phyloP scores from a whole-genome alignment of 2,797 vertebrate species.

The Labroides dimidiatus region DNA sequence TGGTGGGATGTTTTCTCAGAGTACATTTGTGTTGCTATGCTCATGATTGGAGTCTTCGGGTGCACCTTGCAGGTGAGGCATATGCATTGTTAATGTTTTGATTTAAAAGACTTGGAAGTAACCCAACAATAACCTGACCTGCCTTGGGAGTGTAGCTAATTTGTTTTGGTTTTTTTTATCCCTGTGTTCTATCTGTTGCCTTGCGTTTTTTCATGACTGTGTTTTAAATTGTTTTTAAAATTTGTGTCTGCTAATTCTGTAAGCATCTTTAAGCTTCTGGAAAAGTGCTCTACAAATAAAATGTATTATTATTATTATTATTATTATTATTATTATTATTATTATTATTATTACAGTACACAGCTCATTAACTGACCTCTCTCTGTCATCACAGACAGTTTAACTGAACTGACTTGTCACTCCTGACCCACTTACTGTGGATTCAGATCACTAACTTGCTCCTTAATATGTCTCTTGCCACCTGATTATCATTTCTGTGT shows the following conservation, averaged over 20 bases:
- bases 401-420: slow-evolving; percentile 35
- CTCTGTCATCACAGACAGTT: slow-evolving; percentile 43
- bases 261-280: too few species aligned
- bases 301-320: too few species aligned
- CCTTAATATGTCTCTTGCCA: slow-evolving; percentile 48
- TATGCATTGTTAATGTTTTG: neutral
- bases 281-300: too few species aligned
- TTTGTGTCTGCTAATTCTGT: too few species aligned
- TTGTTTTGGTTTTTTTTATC: too few species aligned
- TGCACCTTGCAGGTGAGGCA: slow-evolving; percentile 91
- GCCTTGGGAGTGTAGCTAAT: neutral
- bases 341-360: too few species aligned
- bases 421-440: slow-evolving; percentile 59
- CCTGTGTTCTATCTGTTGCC: too few species aligned
- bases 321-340: too few species aligned
- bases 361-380: slow-evolving; percentile 44
- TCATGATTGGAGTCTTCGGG: slow-evolving; percentile 95
- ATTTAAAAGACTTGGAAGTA: too few species aligned
- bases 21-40: slow-evolving; percentile 91
- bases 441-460: slow-evolving; percentile 58
- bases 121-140: neutral
- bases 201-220: too few species aligned
- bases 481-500: slow-evolving; percentile 42
- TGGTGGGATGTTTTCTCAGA: slow-evolving; percentile 96
- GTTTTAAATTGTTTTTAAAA: too few species aligned